Evolutionary conservation across 1,140 invertebrate species (phyloP), one percentile per base, ranked within the genome.

Genomic region (Chrysopa pallens): DNA sequence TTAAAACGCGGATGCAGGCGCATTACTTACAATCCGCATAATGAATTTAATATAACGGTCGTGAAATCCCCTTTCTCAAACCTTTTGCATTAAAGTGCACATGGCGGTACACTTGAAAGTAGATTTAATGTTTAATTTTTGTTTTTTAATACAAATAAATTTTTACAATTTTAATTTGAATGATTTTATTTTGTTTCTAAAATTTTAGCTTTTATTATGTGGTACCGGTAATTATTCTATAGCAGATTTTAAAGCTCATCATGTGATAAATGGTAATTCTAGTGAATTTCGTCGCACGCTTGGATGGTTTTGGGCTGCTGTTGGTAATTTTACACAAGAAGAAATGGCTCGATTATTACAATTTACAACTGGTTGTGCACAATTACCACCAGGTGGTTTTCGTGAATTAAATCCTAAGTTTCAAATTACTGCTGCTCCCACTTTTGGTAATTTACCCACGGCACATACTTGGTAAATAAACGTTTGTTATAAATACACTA

Each of bases 301-400:
- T 13, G 81, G 80, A 47, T 94, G 90, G 89, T 93, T 94, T 62
- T 95, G 90, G 91, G 86, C 87, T 4, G 84, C 87, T 38, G 78
- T 94, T 13, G 80, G 78, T 46, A 88, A 86, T 61, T 91, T 94
- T 58, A 88, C 84, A 28, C 80, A 84, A 52, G 89, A 92, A 58
- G 89, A 95, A 68, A 89, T 92, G 76, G 89, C 88, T 1, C 67
- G 89, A 36, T 67, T 96, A 43, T 66, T 96, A 47, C 90, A 96
- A 63, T 95, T 95, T 61, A 90, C 85, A n/a, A 95, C 91, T 1
- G 84, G 84, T 36, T 90, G 84, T 60, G 86, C 84, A 8, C 85
- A 91, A 64, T 70, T 95, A 53, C 91, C 90, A 40, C 83, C 88
- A 1, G 88, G 85, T 35, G 91, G 91, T 8, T 93, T 83, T 61